Base-by-base conservation (phyloP, 1,140 invertebrate genomes). In the Episyrphus balteatus region DNA sequence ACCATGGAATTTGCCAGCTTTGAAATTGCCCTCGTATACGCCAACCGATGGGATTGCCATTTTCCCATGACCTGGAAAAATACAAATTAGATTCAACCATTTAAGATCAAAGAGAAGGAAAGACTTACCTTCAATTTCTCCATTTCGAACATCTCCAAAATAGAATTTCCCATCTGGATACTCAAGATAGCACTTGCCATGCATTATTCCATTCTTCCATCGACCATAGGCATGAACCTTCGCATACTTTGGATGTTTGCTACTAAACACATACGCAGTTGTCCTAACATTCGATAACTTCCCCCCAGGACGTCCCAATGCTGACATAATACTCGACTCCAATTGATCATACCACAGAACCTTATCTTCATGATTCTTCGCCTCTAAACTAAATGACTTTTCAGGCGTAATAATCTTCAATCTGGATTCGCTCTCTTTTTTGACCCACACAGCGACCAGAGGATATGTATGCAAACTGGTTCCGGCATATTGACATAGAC, bases 11-110 rank as follows among this genome's bases (percentile, higher is more conserved):
- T 82, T 76, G 31, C 87, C 88, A 50, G 88, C 82, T 58, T 82
- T 86, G 81, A 88, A 93, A 50, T 83, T 76, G 0, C 90, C 89
- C 68, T 91, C 84, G 57, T 88, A 89, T 12, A 75, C 71, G 5
- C 80, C 81, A 63, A 61, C 55, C 31, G 63, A 57, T 17, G 53
- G 59, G 57, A 73, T 54, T 5, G 64, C 55, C 62, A 68, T 68
- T 34, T 64, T 64, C 9, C 65, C 65, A 46, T 57, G 58, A n/a
- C 65, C 63, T 64, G 14, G 21, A 0, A 21, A 42, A 37, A 38
- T 15, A n/a, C 17, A 39, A 18, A 6, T 42, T 30, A 7, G 5
- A 21, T 26, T 14, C 19, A 41, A 40, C 30, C 7, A 46, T 17
- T 36, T 30, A 36, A 21, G 8, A 46, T 49, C 33, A 30, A n/a